These are phyloP conservation scores for Ciconia boyciana DNA, from an alignment of 2,113 vertebrate species.

Conservation along the genomic window DNA sequence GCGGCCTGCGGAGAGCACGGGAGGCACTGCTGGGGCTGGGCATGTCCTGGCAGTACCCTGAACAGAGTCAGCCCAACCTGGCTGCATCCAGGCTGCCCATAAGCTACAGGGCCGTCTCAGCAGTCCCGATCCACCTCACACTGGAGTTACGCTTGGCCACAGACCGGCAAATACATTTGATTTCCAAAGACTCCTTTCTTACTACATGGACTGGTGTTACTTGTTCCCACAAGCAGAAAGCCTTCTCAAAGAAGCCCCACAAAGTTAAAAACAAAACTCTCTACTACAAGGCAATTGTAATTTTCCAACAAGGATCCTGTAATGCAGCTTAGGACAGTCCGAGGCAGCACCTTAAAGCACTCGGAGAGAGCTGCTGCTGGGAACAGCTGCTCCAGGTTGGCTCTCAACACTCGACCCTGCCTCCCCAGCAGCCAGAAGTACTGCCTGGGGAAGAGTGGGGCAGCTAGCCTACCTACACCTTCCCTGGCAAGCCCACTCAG, in stretches of 20 bases:
- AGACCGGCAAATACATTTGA: accelerated
- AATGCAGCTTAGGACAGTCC: not conserved
- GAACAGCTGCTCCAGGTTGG: not conserved
- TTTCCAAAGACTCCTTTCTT: not conserved
- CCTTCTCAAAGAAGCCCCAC: not conserved
- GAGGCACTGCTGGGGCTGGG: not conserved
- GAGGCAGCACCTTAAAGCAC: not conserved
- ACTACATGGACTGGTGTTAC: not conserved
- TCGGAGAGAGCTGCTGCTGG: not conserved
- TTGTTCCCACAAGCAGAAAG: not conserved
- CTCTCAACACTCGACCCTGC: not conserved
- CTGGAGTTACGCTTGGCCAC: accelerated
- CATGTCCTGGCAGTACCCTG: not conserved
- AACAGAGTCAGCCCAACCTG: not conserved
- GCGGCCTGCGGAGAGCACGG: slow-evolving; percentile 77
- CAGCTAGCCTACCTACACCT: too few species aligned
- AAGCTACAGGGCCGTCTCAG: not conserved
- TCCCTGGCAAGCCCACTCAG: not conserved
- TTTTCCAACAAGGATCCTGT: not conserved
- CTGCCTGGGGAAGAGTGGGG: accelerated
- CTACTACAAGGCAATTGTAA: not conserved
- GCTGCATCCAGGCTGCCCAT: not conserved
- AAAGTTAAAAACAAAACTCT: not conserved
- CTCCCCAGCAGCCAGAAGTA: not conserved
- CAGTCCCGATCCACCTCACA: accelerated